Evolutionary conservation across 2,113 vertebrate genomes (phyloP).

Genomic region (Macroglossus sobrinus): DNA sequence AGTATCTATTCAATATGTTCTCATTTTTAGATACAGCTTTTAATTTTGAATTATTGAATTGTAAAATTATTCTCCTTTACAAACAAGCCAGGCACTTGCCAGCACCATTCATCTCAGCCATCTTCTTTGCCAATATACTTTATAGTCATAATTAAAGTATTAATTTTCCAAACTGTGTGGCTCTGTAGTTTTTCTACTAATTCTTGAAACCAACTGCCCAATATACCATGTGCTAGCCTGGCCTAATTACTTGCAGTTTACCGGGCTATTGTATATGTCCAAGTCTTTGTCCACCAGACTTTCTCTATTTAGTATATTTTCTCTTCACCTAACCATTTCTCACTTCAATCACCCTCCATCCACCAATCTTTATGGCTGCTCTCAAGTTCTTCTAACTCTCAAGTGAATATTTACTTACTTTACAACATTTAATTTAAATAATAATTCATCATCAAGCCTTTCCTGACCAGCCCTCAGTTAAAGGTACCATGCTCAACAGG

Average conservation of each 20-base stretch:
- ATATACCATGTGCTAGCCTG: background rate
- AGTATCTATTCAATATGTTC: background rate
- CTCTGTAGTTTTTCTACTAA: background rate
- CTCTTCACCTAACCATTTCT: background rate
- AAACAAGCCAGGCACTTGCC: background rate
- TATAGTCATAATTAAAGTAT: background rate
- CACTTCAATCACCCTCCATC: background rate
- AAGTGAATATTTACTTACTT: background rate
- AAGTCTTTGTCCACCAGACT: background rate
- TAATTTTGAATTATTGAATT: background rate
- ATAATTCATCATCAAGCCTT: background rate
- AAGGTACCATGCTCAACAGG: background rate
- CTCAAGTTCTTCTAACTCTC: background rate
- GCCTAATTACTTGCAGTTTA: background rate
- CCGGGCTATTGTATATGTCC: background rate
- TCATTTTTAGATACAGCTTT: background rate
- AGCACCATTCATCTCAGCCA: background rate
- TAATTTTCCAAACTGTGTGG: background rate
- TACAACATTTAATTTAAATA: background rate
- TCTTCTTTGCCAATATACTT: background rate
- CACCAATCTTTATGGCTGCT: background rate
- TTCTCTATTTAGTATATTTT: background rate
- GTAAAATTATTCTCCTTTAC: background rate
- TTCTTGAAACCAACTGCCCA: background rate
- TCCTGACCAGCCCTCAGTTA: background rate